Conservation (phyloP, 2,797 vertebrate genomes). For the Vireo griseus region DNA sequence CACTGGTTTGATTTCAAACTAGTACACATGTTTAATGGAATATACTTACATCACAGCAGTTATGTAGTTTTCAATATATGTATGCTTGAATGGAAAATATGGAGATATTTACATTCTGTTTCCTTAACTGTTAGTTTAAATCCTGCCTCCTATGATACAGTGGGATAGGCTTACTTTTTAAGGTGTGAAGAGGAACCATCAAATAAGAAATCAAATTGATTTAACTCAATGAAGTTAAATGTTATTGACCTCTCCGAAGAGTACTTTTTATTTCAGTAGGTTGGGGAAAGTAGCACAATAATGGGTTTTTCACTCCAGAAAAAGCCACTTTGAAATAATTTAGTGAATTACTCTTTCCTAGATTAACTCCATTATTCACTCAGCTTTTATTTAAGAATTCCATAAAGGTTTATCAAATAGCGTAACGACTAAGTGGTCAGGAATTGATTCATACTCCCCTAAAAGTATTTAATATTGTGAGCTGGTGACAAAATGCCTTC, state of each 20-base stretch:
- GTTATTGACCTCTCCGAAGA: background rate
- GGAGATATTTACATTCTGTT: background rate
- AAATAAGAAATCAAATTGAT: background rate
- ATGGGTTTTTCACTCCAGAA: background rate
- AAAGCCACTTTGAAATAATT: background rate
- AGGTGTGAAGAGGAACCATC: background rate
- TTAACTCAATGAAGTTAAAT: background rate
- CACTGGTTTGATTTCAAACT: too few relatives aligned
- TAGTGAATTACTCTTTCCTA: background rate
- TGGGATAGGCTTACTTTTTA: background rate
- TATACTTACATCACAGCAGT: background rate
- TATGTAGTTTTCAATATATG: background rate
- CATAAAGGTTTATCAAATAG: background rate
- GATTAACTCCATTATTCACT: background rate
- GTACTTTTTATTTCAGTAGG: background rate
- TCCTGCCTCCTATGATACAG: background rate
- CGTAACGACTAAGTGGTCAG: background rate
- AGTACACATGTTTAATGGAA: background rate
- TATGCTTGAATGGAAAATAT: background rate
- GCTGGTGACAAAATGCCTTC: background rate
- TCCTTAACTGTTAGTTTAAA: background rate
- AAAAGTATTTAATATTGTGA: background rate
- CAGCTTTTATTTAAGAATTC: background rate
- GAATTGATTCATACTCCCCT: background rate
- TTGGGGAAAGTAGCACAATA: background rate